Conservation (phyloP, 1,140 invertebrate genomes). For the Drosophila equinoxialis region DNA sequence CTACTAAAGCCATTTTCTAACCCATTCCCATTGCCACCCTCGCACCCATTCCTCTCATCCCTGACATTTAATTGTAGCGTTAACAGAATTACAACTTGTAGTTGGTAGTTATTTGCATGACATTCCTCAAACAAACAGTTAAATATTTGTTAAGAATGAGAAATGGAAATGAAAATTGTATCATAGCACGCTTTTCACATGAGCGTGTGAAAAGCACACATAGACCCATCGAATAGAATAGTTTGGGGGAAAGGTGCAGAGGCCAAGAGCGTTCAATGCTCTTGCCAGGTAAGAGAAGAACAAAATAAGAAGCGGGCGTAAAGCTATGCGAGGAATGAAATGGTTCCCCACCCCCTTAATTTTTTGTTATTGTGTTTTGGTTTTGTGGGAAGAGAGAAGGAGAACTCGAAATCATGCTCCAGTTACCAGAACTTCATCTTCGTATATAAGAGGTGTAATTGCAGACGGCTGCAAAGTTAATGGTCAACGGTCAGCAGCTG, state of each 20-base stretch:
- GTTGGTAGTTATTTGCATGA: constrained; percentile 26
- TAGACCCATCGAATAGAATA: neutral
- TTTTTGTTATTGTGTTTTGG: neutral
- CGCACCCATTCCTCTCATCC: neutral
- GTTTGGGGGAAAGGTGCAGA: neutral
- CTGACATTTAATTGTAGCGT: neutral
- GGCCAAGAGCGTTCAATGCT: constrained; percentile 40
- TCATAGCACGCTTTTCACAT: constrained; percentile 74
- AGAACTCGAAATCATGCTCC: constrained; percentile 49
- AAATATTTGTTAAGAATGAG: constrained; percentile 57
- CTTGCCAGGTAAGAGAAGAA: neutral
- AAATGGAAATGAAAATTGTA: constrained; percentile 48
- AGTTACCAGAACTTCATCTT: constrained; percentile 51
- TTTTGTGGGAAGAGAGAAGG: constrained; percentile 14
- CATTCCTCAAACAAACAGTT: constrained; percentile 55
- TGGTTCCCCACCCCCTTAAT: neutral
- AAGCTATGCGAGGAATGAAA: constrained; percentile 36
- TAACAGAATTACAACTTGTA: constrained; percentile 27
- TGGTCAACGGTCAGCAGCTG: constrained; percentile 66
- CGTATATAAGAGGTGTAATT: constrained; percentile 45
- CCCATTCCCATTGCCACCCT: too few species aligned
- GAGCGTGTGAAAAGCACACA: constrained; percentile 68
- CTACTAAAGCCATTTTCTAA: too few species aligned
- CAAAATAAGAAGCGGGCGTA: constrained; percentile 19
- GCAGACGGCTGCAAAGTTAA: constrained; percentile 61